Conservation (phyloP, 2,113 vertebrate species). For the Orientallactaga bullata region DNA sequence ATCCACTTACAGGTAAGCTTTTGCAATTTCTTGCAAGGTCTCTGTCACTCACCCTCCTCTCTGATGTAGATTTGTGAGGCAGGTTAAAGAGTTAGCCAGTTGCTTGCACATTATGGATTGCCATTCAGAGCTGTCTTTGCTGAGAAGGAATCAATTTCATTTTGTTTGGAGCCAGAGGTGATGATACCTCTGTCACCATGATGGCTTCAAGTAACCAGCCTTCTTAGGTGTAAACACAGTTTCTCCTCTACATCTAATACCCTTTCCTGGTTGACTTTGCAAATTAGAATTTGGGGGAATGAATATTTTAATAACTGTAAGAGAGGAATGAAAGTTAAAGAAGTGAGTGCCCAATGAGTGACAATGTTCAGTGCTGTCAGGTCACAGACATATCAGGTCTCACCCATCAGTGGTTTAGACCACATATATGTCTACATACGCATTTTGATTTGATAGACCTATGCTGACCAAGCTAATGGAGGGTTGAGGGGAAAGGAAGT, state of each 20-base stretch:
- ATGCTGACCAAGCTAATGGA: background rate
- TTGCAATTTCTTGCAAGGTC: background rate
- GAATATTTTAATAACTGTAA: slow-evolving; percentile 4
- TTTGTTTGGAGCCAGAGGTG: slow-evolving; percentile 59
- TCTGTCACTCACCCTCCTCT: background rate
- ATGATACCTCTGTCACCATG: background rate
- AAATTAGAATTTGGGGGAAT: background rate
- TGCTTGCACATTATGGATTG: slow-evolving; percentile 4
- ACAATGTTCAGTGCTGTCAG: background rate
- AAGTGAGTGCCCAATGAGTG: background rate
- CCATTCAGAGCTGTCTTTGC: slow-evolving; percentile 15
- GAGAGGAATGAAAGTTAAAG: background rate
- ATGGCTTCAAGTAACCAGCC: background rate
- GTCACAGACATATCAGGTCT: background rate
- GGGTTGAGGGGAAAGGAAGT: background rate
- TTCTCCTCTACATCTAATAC: background rate
- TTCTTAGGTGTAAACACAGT: slow-evolving; percentile 9
- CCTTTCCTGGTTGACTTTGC: background rate
- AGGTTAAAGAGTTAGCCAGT: slow-evolving; percentile 55
- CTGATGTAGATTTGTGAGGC: slow-evolving; percentile 68
- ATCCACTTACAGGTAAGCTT: background rate
- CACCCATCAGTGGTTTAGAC: background rate
- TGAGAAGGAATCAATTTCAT: slow-evolving; percentile 19
- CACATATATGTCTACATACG: rapidly evolving
- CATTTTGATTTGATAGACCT: rapidly evolving